These are phyloP conservation scores for Odontocolon sp. DNA, from an alignment of 2,888 invertebrate species.

Conservation along the genomic window DNA sequence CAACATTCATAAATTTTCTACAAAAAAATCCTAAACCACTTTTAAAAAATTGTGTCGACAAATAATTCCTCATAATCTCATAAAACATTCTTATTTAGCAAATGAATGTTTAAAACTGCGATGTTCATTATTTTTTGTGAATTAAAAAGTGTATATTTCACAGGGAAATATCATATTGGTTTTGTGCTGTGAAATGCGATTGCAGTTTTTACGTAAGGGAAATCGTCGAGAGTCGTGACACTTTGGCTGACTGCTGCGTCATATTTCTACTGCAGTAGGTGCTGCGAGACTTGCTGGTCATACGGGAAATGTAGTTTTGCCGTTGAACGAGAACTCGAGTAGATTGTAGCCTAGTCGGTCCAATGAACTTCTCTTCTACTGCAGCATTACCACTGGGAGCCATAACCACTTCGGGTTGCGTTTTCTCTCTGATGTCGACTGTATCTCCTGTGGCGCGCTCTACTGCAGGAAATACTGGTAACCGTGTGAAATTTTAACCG, in stretches of 20 bases:
- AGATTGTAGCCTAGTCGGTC: conserved; percentile 5
- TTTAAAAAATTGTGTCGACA: too few species aligned
- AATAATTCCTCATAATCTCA: too few species aligned
- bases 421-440: background rate
- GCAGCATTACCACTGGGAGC: conserved; percentile 22
- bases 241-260: background rate
- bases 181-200: background rate
- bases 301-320: conserved; percentile 22
- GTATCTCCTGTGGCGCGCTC: conserved; percentile 7
- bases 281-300: background rate
- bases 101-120: too few species aligned
- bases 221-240: background rate
- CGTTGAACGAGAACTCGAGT: background rate
- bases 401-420: conserved; percentile 11
- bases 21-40: too few species aligned
- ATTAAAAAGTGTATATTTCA: too few species aligned
- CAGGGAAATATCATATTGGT: too few species aligned
- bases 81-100: too few species aligned
- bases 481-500: conserved; percentile 23
- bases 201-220: too few species aligned
- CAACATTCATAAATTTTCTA: too few species aligned
- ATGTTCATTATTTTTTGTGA: too few species aligned
- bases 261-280: conserved; percentile 11
- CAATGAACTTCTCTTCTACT: conserved; percentile 11
- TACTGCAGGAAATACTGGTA: background rate